Percentiles rank a stretch among this genome's conserved stretches.
These are phyloP conservation scores for Pantelozetes paolii DNA, from an alignment of 2,888 invertebrate species.

Conservation along the genomic window DNA sequence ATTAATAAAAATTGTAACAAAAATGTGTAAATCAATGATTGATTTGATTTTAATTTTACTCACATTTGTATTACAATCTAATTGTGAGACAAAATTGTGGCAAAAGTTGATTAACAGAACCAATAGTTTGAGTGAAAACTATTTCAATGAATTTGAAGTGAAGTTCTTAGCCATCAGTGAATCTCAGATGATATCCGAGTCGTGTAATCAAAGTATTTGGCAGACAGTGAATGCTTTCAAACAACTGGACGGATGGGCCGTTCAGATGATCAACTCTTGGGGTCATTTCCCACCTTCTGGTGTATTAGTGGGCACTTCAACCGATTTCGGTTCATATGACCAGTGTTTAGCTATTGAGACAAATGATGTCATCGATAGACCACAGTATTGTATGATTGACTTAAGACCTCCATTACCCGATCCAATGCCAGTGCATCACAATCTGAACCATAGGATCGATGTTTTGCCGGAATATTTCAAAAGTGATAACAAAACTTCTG, in stretches of 20 bases:
- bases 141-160: neutral
- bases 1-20: no score
- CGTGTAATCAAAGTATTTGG: neutral
- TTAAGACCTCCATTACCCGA: conserved; percentile 20
- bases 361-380: neutral
- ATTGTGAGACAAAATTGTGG: neutral
- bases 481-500: neutral
- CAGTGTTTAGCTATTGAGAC: conserved; percentile 29
- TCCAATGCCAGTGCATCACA: conserved; percentile 35
- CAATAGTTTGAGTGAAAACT: neutral
- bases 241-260: neutral
- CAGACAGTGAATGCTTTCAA: neutral
- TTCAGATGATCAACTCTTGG: conserved; percentile 35
- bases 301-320: neutral
- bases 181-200: neutral
- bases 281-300: conserved; percentile 38
- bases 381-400: conserved; percentile 37
- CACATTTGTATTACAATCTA: no score
- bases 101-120: neutral
- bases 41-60: no score
- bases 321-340: conserved; percentile 36
- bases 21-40: no score
- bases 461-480: conserved; percentile 31
- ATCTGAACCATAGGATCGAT: conserved; percentile 15
- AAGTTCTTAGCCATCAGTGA: neutral